Evolutionary conservation across 2,888 invertebrate species (phyloP).

Genomic region (Conchocele bisecta): DNA sequence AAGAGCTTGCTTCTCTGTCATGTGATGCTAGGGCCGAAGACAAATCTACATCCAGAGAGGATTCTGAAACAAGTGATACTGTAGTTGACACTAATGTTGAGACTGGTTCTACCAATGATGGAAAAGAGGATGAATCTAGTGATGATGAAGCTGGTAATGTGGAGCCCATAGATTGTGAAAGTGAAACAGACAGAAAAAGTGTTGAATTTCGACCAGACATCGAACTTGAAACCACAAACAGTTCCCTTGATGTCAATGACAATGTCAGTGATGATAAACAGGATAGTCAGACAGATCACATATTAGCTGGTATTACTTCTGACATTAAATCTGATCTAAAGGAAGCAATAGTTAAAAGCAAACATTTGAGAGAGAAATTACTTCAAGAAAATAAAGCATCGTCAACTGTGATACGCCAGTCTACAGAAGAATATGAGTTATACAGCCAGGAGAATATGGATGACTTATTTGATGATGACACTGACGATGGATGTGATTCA

Average conservation of each 20-base stretch:
- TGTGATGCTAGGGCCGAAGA: no score
- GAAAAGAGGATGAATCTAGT: conserved; percentile 9
- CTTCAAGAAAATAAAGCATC: conserved; percentile 57
- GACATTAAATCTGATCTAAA: conserved; percentile 59
- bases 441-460: conserved; percentile 75
- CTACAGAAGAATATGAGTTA: conserved; percentile 66
- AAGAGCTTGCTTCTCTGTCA: no score
- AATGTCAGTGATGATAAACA: background rate
- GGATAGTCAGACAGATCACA: no score
- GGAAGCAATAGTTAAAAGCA: conserved; percentile 56
- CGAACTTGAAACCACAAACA: conserved; percentile 12
- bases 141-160: no score
- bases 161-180: no score
- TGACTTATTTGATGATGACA: conserved; percentile 74
- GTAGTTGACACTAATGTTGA: background rate
- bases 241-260: conserved; percentile 7
- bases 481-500: conserved; percentile 49
- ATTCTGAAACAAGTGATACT: background rate
- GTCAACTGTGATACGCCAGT: conserved; percentile 48
- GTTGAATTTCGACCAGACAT: no score
- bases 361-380: conserved; percentile 55
- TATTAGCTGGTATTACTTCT: conserved; percentile 35
- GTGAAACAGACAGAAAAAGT: conserved; percentile 9
- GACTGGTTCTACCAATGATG: background rate
- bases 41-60: no score